phyloP scores from a whole-genome alignment of 2,888 invertebrate genomes.

The Eupithecia abbreviata region DNA sequence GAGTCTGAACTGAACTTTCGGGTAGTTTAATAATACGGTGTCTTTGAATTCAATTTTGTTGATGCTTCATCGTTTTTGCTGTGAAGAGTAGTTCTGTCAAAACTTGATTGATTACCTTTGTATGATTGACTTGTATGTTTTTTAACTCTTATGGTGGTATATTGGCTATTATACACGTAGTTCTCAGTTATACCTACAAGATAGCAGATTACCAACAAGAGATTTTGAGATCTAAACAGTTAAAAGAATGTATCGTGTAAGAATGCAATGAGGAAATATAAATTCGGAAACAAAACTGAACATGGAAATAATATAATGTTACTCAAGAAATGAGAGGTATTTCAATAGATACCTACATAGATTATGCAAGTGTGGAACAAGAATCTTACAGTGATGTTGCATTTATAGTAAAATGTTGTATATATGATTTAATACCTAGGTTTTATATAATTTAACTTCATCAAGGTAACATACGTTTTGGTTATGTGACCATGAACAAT shows the following conservation, averaged over 20 bases:
- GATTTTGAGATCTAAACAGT: not conserved
- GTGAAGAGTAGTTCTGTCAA: slow-evolving; percentile 17
- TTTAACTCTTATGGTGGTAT: not conserved
- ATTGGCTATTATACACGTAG: too few relatives aligned
- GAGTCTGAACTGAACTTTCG: slow-evolving; percentile 31
- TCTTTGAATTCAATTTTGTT: slow-evolving; percentile 15
- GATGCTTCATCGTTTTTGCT: slow-evolving; percentile 12
- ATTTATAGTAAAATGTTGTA: not conserved
- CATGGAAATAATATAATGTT: not conserved
- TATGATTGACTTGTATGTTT: not conserved
- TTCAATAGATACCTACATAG: not conserved
- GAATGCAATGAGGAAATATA: not conserved
- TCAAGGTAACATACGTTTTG: not conserved
- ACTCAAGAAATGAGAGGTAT: not conserved
- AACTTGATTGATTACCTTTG: slow-evolving; percentile 15
- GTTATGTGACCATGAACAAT: slow-evolving; percentile 6
- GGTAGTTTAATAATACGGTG: slow-evolving; percentile 24
- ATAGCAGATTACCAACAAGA: too few relatives aligned
- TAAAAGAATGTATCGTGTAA: not conserved
- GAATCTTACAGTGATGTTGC: not conserved
- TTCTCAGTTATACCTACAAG: not conserved
- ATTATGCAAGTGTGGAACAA: not conserved
- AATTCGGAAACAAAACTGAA: not conserved
- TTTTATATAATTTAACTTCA: not conserved
- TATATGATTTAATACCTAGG: too few relatives aligned